phyloP scores from a whole-genome alignment of 2,113 vertebrate species.

The Mugil cephalus region DNA sequence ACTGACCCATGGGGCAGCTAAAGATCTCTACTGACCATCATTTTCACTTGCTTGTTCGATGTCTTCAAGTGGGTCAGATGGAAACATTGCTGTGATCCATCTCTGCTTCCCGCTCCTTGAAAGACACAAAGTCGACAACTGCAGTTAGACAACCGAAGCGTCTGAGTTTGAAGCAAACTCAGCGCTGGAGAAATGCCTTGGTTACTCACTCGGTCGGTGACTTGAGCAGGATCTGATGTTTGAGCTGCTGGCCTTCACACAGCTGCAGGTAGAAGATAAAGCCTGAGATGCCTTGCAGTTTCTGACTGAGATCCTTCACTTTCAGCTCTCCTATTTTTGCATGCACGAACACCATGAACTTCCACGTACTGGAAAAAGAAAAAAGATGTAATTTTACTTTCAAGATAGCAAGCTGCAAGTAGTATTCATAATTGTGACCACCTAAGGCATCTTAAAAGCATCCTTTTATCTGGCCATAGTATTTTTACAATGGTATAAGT shows the following conservation, averaged over 20 bases:
- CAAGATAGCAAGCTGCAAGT: background rate
- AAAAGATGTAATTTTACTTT: background rate
- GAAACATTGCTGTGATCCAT: constrained; percentile 92
- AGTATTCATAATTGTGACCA: too few relatives aligned
- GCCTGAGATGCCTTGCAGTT: constrained; percentile 89
- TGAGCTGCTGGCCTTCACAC: constrained; percentile 86
- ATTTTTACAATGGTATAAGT: too few relatives aligned
- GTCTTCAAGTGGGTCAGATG: constrained; percentile 82
- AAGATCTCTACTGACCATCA: constrained; percentile 81
- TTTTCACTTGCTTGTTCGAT: constrained; percentile 85
- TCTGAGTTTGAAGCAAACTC: background rate
- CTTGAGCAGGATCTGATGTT: constrained; percentile 91
- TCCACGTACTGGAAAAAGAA: constrained; percentile 83
- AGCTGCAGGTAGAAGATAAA: constrained; percentile 92
- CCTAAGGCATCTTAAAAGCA: too few relatives aligned
- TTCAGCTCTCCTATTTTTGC: constrained; percentile 89
- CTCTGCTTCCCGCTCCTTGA: constrained; percentile 90
- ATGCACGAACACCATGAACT: constrained; percentile 90
- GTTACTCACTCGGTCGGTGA: constrained; percentile 88
- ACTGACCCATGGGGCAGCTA: background rate
- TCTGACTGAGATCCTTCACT: constrained; percentile 91
- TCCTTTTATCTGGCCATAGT: too few relatives aligned
- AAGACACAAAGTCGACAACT: constrained; percentile 21
- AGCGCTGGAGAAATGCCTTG: background rate
- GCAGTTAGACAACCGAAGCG: constrained; percentile 1